Evolutionary conservation across 2,113 vertebrate genomes (phyloP).

Genomic region (Camelus dromedarius): DNA sequence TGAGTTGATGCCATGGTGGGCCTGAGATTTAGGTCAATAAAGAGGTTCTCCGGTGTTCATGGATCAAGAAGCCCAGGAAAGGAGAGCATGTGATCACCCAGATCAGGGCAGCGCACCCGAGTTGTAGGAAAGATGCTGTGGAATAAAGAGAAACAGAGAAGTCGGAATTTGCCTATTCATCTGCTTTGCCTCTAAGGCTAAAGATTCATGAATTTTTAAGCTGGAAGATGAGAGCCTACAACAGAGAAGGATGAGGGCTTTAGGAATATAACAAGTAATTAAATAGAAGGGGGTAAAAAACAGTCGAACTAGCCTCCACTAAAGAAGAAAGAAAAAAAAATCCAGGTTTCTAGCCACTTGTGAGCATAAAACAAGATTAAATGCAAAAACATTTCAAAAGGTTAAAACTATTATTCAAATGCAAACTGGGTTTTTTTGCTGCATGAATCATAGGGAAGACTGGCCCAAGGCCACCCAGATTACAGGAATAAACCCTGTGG

Average conservation of each 20-base stretch:
- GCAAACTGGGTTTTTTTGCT: neutral
- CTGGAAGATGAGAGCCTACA: neutral
- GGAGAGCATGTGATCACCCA: neutral
- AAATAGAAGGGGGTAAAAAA: neutral
- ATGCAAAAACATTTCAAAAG: constrained; percentile 55
- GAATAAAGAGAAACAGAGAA: neutral
- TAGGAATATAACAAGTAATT: neutral
- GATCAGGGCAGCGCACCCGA: neutral
- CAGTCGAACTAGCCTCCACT: neutral
- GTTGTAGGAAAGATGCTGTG: neutral
- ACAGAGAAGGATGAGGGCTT: neutral
- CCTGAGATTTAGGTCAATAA: neutral
- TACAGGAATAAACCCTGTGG: neutral
- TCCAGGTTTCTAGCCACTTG: neutral
- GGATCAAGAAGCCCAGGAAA: neutral
- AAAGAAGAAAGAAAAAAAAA: constrained; percentile 6
- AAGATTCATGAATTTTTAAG: neutral
- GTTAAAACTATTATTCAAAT: constrained; percentile 41
- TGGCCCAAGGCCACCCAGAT: neutral
- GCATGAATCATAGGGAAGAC: neutral
- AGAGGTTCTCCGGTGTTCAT: neutral
- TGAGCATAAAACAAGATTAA: constrained; percentile 53
- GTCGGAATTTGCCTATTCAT: neutral
- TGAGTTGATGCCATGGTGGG: neutral
- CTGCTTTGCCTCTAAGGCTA: neutral